Percentiles rank a stretch among this genome's conserved stretches.
These are phyloP conservation scores for Agonum fuliginosum DNA, from an alignment of 2,888 invertebrate genomes.

Conservation along the genomic window DNA sequence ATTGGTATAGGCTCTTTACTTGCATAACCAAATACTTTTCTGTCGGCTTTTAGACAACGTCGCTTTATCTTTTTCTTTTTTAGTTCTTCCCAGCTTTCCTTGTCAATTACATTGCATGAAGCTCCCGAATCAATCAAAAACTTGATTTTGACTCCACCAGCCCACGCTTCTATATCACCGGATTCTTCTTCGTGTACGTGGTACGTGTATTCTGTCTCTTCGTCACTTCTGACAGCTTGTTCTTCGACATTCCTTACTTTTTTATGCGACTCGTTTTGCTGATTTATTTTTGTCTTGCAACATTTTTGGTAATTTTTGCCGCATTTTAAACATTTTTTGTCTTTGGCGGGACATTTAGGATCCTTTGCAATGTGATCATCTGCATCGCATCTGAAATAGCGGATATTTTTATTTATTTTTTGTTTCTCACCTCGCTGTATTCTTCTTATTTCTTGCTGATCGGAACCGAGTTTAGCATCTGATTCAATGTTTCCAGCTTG, in stretches of 20 bases:
- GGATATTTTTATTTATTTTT: not conserved
- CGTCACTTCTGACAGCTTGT: not conserved
- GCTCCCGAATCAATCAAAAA: constrained; percentile 5
- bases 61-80: not conserved
- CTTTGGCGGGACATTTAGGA: not conserved
- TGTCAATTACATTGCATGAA: not conserved
- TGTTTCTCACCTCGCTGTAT: not conserved
- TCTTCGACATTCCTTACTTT: not conserved
- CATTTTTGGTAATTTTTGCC: not conserved
- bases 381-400: not conserved
- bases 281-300: not conserved
- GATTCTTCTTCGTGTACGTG: not conserved
- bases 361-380: not conserved
- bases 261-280: not conserved
- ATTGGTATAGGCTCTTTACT: constrained; percentile 54
- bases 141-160: not conserved
- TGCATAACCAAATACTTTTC: constrained; percentile 58
- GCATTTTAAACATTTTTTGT: constrained; percentile 48
- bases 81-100: not conserved
- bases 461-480: not conserved
- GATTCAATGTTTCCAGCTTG: not conserved
- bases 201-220: not conserved
- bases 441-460: not conserved
- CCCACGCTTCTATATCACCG: not conserved
- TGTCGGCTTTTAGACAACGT: constrained; percentile 9